Percentiles rank a stretch among this genome's conserved stretches.
Evolutionary conservation across 2,113 vertebrate species (phyloP).

Genomic region (Brachyhypopomus occidentalis): DNA sequence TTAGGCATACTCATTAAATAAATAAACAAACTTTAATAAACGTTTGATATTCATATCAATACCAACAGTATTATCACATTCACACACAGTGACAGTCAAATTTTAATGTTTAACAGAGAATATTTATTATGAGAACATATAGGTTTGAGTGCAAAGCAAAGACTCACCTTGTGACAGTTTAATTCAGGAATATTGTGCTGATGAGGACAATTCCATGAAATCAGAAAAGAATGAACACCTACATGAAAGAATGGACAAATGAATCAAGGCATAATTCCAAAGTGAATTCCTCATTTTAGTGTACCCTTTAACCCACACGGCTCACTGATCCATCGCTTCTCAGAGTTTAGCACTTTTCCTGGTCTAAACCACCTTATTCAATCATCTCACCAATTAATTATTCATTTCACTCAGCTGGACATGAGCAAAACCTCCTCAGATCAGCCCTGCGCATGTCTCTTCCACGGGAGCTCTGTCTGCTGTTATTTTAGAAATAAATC

Average conservation of each 20-base stretch:
- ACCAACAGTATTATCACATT: neutral
- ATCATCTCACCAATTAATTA: conserved; percentile 23
- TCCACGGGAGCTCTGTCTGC: neutral
- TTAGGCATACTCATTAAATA: neutral
- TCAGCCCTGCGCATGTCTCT: neutral
- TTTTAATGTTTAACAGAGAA: neutral
- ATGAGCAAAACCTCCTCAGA: neutral
- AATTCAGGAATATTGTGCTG: neutral
- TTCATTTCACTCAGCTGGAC: neutral
- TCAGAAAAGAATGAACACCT: conserved; percentile 8
- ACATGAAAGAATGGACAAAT: conserved; percentile 1
- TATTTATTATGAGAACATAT: neutral
- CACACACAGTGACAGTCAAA: neutral
- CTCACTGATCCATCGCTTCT: conserved; percentile 16
- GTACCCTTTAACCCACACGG: neutral
- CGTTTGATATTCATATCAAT: neutral
- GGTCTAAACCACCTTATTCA: conserved; percentile 29
- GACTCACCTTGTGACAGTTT: neutral
- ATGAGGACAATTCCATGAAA: conserved; percentile 2
- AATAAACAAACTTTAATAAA: neutral
- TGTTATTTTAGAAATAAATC: neutral
- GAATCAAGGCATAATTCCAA: neutral
- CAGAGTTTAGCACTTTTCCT: conserved; percentile 13
- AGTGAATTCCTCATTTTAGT: conserved; percentile 7
- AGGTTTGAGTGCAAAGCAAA: neutral